Evolutionary conservation across 2,888 invertebrate species (phyloP).

Genomic region (Stenichneumon culpator): DNA sequence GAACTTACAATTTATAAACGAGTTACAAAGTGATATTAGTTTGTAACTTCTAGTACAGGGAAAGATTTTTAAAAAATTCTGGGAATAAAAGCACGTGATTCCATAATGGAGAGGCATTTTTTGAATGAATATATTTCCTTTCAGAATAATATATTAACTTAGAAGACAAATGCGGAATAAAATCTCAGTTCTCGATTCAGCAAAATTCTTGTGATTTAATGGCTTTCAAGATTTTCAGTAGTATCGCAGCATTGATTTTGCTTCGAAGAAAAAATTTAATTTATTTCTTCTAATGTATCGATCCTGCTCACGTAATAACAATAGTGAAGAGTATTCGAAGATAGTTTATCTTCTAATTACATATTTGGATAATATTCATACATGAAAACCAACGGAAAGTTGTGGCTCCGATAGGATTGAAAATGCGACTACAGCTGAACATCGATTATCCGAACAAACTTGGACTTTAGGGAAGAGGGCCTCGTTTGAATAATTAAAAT

Average conservation of each 20-base stretch:
- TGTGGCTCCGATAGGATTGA: neutral
- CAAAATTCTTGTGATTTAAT: neutral
- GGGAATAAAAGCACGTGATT: neutral
- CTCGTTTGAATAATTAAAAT: too few species aligned
- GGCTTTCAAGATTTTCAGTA: neutral
- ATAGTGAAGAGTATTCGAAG: conserved; percentile 29
- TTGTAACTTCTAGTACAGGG: neutral
- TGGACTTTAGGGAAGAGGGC: too few species aligned
- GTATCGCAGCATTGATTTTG: neutral
- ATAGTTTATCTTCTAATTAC: neutral
- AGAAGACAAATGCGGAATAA: neutral
- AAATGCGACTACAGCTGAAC: neutral
- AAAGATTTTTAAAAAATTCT: neutral
- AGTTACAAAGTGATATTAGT: neutral
- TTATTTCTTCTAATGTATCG: conserved; percentile 20
- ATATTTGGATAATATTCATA: neutral
- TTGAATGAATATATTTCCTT: neutral
- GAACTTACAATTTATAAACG: neutral
- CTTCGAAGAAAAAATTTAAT: neutral
- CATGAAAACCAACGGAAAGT: neutral
- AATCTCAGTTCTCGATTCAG: neutral
- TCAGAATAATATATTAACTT: neutral
- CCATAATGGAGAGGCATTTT: neutral
- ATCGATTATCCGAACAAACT: too few species aligned
- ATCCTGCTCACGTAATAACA: conserved; percentile 1